These are phyloP conservation scores for Coreius guichenoti DNA, from an alignment of 2,797 vertebrate species.

Conservation along the genomic window DNA sequence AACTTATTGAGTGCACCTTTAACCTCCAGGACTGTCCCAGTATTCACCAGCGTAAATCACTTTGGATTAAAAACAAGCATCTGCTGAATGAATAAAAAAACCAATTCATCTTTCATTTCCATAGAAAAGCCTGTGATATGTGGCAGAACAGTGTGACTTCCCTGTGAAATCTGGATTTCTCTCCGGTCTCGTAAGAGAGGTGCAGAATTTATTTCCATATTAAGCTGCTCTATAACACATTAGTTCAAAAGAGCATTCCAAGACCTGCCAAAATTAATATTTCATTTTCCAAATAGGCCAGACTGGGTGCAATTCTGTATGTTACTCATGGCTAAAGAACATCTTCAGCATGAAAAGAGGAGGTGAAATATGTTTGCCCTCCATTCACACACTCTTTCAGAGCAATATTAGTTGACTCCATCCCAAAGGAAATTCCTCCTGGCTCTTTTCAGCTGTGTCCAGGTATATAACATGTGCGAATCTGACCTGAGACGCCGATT, in stretches of 20 bases:
- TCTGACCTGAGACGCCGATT: slow-evolving; percentile 33
- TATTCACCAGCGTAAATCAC: slow-evolving; percentile 1
- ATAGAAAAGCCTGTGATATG: slow-evolving; percentile 34
- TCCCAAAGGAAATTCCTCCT: slow-evolving; percentile 35
- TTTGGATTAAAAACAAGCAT: slow-evolving; percentile 11
- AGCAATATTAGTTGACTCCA: slow-evolving; percentile 27
- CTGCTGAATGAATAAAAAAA: slow-evolving; percentile 31
- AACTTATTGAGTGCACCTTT: slow-evolving; percentile 10
- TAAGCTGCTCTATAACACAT: slow-evolving; percentile 49
- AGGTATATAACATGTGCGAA: slow-evolving; percentile 52
- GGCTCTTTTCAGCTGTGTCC: slow-evolving; percentile 46
- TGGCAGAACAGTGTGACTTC: slow-evolving; percentile 16
- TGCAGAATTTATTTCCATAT: slow-evolving; percentile 59
- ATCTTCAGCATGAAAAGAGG: slow-evolving; percentile 23
- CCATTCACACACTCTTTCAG: slow-evolving; percentile 21
- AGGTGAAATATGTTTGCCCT: slow-evolving; percentile 40
- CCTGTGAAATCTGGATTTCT: slow-evolving; percentile 35
- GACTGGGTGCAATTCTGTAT: slow-evolving; percentile 20
- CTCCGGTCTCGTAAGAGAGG: slow-evolving; percentile 35
- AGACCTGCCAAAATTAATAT: slow-evolving; percentile 43
- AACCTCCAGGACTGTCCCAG: background rate
- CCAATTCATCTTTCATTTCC: slow-evolving; percentile 28
- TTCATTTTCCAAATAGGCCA: slow-evolving; percentile 19
- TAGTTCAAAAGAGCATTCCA: slow-evolving; percentile 29
- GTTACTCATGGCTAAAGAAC: slow-evolving; percentile 12